Conservation (phyloP, 2,797 vertebrate species). For the Urosaurus nigricauda region DNA sequence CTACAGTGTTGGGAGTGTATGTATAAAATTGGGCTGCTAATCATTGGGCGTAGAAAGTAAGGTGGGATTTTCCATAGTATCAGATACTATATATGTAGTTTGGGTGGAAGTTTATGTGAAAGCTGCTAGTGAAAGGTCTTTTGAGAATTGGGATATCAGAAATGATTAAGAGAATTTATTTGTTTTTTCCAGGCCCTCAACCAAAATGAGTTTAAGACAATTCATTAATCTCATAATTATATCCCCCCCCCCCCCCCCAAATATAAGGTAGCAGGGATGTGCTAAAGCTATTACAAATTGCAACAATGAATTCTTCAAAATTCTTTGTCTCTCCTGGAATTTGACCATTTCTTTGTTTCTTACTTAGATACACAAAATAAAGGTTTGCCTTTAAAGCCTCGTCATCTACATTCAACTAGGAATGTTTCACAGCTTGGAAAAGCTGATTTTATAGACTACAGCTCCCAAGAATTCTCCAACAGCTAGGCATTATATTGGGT, state of each 20-base stretch:
- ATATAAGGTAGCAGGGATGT: background rate
- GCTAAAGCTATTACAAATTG: background rate
- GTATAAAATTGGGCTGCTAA: background rate
- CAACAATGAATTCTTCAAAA: background rate
- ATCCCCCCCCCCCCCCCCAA: conserved; percentile 12
- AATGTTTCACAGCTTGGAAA: background rate
- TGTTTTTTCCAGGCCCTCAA: background rate
- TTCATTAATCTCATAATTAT: background rate
- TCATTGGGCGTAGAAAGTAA: background rate
- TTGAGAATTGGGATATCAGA: background rate
- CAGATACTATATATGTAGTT: background rate
- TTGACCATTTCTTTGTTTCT: conserved; percentile 28
- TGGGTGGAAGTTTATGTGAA: background rate
- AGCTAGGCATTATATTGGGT: no score
- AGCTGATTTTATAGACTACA: no score
- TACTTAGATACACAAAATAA: conserved; percentile 1
- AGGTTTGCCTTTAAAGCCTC: conserved; percentile 26
- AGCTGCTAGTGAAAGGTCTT: background rate
- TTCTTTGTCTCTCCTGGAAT: background rate
- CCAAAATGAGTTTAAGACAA: background rate
- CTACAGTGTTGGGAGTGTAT: background rate
- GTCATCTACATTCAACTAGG: conserved; percentile 16
- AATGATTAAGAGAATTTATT: background rate
- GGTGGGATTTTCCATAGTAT: background rate
- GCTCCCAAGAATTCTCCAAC: no score